Percentiles rank a stretch among this genome's conserved stretches.
phyloP scores from a whole-genome alignment of 2,888 invertebrate species.

The Miltochrista miniata region DNA sequence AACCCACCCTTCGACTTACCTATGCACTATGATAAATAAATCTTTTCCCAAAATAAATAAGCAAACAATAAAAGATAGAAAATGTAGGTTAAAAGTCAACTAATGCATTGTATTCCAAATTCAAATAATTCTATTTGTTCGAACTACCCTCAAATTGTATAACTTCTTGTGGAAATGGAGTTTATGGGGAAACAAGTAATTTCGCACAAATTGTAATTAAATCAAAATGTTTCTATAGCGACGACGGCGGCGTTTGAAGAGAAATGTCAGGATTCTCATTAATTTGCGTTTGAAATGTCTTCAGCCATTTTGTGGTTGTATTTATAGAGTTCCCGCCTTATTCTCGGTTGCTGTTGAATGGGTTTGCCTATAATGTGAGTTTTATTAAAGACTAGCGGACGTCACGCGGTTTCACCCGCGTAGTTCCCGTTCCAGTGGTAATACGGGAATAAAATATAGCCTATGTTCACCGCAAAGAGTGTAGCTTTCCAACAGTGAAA shows the following conservation, averaged over 20 bases:
- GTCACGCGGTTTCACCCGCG: too few species aligned
- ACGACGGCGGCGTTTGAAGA: slow-evolving; percentile 10
- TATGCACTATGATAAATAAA: too few species aligned
- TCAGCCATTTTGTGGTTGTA: slow-evolving; percentile 4
- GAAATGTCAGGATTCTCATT: slow-evolving; percentile 18
- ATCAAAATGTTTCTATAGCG: slow-evolving; percentile 33
- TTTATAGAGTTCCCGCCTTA: background rate
- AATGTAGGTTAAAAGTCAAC: too few species aligned
- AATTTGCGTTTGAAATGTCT: slow-evolving; percentile 6
- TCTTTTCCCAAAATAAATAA: too few species aligned
- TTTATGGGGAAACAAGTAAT: slow-evolving; percentile 22
- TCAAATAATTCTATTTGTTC: background rate
- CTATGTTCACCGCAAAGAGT: too few species aligned
- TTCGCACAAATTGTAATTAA: slow-evolving; percentile 27
- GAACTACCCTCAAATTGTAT: slow-evolving; percentile 5
- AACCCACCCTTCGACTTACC: too few species aligned
- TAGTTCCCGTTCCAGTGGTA: too few species aligned
- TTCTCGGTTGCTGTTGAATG: background rate
- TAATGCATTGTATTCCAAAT: background rate
- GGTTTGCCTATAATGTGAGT: background rate
- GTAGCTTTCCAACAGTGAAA: too few species aligned
- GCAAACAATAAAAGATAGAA: background rate
- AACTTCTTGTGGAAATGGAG: slow-evolving; percentile 20
- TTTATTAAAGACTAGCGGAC: too few species aligned
- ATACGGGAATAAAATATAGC: too few species aligned